Conservation (phyloP, 1,140 invertebrate species). For the Ruditapes philippinarum region DNA sequence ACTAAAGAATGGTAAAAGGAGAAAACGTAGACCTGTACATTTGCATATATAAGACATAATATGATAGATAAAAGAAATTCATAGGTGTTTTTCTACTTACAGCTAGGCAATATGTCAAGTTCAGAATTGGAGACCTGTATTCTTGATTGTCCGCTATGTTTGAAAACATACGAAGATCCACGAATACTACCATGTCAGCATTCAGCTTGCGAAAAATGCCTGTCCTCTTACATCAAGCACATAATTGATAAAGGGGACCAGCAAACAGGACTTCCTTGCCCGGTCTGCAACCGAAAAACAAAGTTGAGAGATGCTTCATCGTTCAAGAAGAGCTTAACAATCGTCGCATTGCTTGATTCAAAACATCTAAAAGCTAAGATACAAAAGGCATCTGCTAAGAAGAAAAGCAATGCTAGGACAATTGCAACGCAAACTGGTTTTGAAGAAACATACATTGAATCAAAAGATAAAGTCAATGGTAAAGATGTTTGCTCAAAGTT, state of each 20-base stretch:
- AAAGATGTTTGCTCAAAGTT: too few species aligned
- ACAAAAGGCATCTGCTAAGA: not conserved
- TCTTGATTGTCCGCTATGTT: not conserved
- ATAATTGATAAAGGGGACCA: not conserved
- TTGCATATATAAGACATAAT: too few species aligned
- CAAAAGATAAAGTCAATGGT: not conserved
- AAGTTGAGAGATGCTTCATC: not conserved
- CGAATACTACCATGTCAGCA: constrained; percentile 12
- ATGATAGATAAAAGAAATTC: too few species aligned
- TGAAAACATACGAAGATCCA: not conserved
- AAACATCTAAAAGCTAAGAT: not conserved
- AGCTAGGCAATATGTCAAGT: too few species aligned
- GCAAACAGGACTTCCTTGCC: not conserved
- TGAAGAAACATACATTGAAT: not conserved
- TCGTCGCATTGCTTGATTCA: not conserved
- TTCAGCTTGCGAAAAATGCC: not conserved
- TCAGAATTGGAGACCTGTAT: not conserved
- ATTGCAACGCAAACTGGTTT: not conserved
- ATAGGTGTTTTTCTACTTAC: too few species aligned
- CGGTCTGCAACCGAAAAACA: not conserved
- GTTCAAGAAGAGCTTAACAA: not conserved
- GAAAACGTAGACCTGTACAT: too few species aligned
- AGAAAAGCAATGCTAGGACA: not conserved
- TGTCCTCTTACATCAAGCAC: not conserved
- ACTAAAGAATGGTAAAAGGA: too few species aligned